phyloP scores from a whole-genome alignment of 1,140 invertebrate species.

The Trichonephila clavipes region DNA sequence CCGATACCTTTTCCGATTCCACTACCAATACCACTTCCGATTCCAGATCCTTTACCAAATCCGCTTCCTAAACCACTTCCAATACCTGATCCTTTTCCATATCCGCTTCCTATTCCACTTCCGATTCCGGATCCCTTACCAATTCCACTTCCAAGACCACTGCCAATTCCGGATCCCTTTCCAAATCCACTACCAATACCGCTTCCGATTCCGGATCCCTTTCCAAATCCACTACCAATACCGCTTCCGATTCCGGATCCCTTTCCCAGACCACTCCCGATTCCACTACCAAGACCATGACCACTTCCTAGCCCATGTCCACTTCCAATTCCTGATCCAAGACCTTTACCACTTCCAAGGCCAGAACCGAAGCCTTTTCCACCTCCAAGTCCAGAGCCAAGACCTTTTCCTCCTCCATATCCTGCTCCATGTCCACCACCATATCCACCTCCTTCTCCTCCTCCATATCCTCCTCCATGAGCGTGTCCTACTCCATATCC shows the following conservation, averaged over 20 bases:
- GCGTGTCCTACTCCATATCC: constrained; percentile 9
- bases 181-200: not conserved
- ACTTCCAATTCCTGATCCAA: constrained; percentile 1
- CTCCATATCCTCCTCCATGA: constrained; percentile 55
- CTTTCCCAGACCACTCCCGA: constrained; percentile 38
- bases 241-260: constrained; percentile 23
- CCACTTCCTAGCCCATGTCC: constrained; percentile 15
- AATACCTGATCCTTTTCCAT: not conserved
- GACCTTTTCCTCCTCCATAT: constrained; percentile 10
- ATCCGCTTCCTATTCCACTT: not conserved
- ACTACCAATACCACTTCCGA: constrained; percentile 19
- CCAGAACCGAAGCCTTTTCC: constrained; percentile 38
- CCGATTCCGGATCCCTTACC: constrained; percentile 9
- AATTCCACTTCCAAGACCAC: constrained; percentile 1
- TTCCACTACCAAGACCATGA: constrained; percentile 12
- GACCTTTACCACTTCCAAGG: constrained; percentile 3
- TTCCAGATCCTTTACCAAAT: constrained; percentile 3
- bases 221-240: not conserved
- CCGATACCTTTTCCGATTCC: constrained; percentile 1
- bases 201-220: not conserved
- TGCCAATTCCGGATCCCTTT: constrained; percentile 1
- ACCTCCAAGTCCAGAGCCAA: constrained; percentile 16
- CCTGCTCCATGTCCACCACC: constrained; percentile 34
- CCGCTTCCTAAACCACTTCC: not conserved
- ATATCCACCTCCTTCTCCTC: constrained; percentile 13